Evolutionary conservation across 2,797 vertebrate species (phyloP).

Genomic region (Aldrovandia affinis): DNA sequence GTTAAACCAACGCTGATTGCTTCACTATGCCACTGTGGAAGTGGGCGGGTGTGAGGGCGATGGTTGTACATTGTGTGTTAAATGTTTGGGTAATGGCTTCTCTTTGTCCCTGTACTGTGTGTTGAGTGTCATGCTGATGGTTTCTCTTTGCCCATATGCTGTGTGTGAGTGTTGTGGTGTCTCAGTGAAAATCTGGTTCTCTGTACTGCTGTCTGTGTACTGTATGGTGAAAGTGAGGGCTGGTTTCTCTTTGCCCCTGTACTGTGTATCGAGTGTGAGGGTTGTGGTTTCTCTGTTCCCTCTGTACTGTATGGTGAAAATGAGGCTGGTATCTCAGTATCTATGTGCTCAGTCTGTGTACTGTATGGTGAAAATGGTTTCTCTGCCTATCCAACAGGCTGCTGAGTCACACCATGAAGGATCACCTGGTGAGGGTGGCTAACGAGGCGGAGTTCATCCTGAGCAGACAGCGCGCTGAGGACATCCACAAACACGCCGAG

Average conservation of each 20-base stretch:
- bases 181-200: too few relatives aligned
- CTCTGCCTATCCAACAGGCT: constrained; percentile 74
- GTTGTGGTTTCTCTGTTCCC: neutral
- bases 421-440: constrained; percentile 96
- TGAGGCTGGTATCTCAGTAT: neutral
- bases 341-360: constrained; percentile 6
- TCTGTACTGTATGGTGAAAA: neutral
- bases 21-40: constrained; percentile 25
- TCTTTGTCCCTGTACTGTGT: constrained; percentile 21
- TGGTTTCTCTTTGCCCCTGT: neutral
- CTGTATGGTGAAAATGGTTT: neutral
- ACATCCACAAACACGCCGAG: constrained; percentile 95
- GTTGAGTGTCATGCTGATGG: neutral
- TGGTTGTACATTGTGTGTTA: constrained; percentile 2
- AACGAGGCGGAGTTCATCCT: constrained; percentile 99
- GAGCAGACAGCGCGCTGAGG: constrained; percentile 93
- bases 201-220: neutral
- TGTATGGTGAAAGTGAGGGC: constrained; percentile 49
- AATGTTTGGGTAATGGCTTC: constrained; percentile 50
- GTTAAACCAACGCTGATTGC: constrained; percentile 58
- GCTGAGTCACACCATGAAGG: constrained; percentile 98
- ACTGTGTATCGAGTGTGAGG: neutral
- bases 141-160: neutral
- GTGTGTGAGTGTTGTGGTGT: neutral
- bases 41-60: neutral